These are phyloP conservation scores for Scaptomyza flava DNA, from an alignment of 2,888 invertebrate genomes.

Conservation along the genomic window DNA sequence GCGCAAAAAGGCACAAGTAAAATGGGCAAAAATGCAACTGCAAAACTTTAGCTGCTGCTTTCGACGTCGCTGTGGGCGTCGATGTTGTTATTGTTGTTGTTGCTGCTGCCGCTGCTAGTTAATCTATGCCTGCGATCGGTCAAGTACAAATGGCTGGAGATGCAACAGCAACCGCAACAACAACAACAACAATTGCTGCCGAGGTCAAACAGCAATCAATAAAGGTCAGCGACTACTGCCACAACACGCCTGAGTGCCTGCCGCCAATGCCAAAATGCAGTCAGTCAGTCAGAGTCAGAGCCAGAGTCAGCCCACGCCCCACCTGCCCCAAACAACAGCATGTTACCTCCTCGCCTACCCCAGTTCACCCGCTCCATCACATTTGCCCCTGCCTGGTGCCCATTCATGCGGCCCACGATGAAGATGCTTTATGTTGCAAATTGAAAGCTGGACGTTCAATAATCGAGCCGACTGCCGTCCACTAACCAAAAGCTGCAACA, in stretches of 20 bases:
- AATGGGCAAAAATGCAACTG: conserved; percentile 54
- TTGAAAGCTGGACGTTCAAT: conserved; percentile 80
- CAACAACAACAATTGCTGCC: conserved; percentile 61
- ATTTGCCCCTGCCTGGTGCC: conserved; percentile 41
- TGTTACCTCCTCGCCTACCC: neutral
- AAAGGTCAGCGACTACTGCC: conserved; percentile 81
- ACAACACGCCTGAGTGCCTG: conserved; percentile 76
- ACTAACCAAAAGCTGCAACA: conserved; percentile 23
- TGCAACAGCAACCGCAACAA: conserved; percentile 53
- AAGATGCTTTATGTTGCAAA: conserved; percentile 81
- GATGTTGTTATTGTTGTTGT: conserved; percentile 31
- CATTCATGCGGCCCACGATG: conserved; percentile 80
- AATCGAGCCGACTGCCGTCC: conserved; percentile 68
- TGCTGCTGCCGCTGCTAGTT: conserved; percentile 29
- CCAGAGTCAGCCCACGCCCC: conserved; percentile 52
- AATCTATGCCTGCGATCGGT: conserved; percentile 73
- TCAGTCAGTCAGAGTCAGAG: conserved; percentile 34
- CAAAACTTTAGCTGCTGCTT: conserved; percentile 26
- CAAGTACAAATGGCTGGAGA: conserved; percentile 77
- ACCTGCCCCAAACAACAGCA: conserved; percentile 25
- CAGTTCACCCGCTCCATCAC: neutral
- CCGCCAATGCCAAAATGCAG: conserved; percentile 67
- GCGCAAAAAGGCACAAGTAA: conserved; percentile 68
- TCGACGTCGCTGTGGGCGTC: conserved; percentile 22
- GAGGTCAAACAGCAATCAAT: conserved; percentile 84